A percentile compares a stretch with the other conserved stretches of the same genome.
phyloP scores from a whole-genome alignment of 2,888 invertebrate genomes.

The Dusona sp. region DNA sequence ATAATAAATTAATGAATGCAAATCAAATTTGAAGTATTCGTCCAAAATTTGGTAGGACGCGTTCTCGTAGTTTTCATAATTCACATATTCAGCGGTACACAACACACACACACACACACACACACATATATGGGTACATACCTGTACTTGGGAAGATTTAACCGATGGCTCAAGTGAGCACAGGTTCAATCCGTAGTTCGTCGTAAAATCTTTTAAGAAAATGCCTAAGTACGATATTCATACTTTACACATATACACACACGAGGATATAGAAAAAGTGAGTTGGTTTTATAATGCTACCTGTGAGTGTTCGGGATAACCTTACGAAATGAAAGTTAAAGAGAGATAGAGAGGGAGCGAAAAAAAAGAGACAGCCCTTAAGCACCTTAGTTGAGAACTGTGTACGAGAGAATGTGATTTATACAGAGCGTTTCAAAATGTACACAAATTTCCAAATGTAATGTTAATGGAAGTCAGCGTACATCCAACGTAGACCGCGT shows the following conservation, averaged over 20 bases:
- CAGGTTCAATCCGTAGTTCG: constrained; percentile 36
- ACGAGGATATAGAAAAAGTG: constrained; percentile 14
- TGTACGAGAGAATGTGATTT: constrained; percentile 38
- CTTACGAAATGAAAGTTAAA: constrained; percentile 49
- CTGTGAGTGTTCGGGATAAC: constrained; percentile 70
- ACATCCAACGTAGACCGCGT: no score
- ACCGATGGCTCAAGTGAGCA: constrained; percentile 15
- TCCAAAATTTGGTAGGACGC: no score
- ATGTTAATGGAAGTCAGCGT: no score
- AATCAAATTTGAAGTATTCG: background rate
- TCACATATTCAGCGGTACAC: no score
- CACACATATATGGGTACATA: background rate
- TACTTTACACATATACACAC: constrained; percentile 20
- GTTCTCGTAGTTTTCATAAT: no score
- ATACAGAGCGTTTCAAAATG: constrained; percentile 2
- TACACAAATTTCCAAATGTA: no score
- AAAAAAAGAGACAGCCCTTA: constrained; percentile 55
- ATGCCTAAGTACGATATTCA: constrained; percentile 11
- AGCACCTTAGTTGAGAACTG: constrained; percentile 74
- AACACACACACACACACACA: background rate
- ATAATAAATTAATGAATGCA: background rate
- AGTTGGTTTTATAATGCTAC: constrained; percentile 79
- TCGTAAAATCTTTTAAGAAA: constrained; percentile 42
- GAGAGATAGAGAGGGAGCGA: constrained; percentile 17
- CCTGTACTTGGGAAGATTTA: constrained; percentile 1